Percentiles rank a stretch among this genome's conserved stretches.
Evolutionary conservation across 1,140 invertebrate species (phyloP).

Genomic region (Tetragonula clypearis): DNA sequence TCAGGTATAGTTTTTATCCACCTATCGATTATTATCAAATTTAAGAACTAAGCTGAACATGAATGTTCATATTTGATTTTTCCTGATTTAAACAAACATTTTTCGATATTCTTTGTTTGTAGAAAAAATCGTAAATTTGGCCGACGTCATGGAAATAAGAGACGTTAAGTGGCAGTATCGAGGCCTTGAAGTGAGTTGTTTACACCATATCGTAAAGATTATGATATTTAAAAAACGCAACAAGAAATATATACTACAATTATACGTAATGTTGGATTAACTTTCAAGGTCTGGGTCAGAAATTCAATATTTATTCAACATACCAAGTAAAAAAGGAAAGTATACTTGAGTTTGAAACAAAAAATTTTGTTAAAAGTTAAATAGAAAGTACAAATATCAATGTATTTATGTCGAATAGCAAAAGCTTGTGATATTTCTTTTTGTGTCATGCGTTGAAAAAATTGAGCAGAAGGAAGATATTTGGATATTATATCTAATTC

Average conservation of each 20-base stretch:
- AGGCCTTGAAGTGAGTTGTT: constrained; percentile 42
- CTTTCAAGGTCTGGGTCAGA: constrained; percentile 42
- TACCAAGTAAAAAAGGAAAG: constrained; percentile 22
- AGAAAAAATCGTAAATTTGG: constrained; percentile 77
- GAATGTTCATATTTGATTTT: background rate
- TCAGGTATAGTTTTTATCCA: constrained; percentile 75
- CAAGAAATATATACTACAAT: background rate
- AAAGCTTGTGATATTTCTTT: constrained; percentile 32
- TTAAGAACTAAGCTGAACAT: background rate
- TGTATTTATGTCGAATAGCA: constrained; percentile 36
- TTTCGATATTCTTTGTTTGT: constrained; percentile 44
- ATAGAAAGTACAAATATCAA: constrained; percentile 56
- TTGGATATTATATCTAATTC: constrained; percentile 25
- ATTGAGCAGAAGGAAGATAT: background rate
- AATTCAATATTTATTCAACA: constrained; percentile 30
- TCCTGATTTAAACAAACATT: background rate
- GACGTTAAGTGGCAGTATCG: constrained; percentile 70
- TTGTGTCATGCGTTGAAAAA: constrained; percentile 25
- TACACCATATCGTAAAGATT: background rate
- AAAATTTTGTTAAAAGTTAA: constrained; percentile 34
- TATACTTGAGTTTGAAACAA: constrained; percentile 35
- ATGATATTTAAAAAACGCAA: background rate
- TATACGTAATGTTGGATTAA: constrained; percentile 2
- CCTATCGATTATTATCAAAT: background rate
- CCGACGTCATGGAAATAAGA: constrained; percentile 77